Evolutionary conservation across 2,888 invertebrate species (phyloP).

Genomic region (Cyaniris semiargus): DNA sequence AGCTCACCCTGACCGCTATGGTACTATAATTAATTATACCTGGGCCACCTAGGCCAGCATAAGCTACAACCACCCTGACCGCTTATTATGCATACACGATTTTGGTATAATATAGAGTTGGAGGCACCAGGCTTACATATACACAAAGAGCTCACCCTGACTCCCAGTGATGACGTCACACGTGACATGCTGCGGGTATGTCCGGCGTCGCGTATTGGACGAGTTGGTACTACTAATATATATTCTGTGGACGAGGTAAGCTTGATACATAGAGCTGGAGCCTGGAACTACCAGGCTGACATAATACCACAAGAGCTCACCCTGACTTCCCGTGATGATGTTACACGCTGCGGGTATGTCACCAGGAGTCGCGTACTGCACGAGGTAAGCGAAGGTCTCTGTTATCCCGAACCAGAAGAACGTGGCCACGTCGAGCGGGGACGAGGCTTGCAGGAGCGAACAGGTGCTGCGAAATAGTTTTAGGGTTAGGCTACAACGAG

Average conservation of each 20-base stretch:
- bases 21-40: no score
- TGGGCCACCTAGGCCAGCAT: no score
- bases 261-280: no score
- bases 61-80: no score
- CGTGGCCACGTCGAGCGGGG: slow-evolving; percentile 60
- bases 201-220: slow-evolving; percentile 64
- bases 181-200: slow-evolving; percentile 53
- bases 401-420: slow-evolving; percentile 70
- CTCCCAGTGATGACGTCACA: slow-evolving; percentile 53
- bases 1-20: no score
- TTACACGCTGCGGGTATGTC: slow-evolving; percentile 56
- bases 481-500: neutral
- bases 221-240: no score
- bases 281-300: neutral
- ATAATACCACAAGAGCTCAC: slow-evolving; percentile 42
- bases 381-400: slow-evolving; percentile 62
- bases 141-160: slow-evolving; percentile 44
- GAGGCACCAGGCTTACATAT: neutral
- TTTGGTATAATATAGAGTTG: no score
- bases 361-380: slow-evolving; percentile 61
- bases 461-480: slow-evolving; percentile 58
- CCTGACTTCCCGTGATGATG: slow-evolving; percentile 48
- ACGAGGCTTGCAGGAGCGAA: slow-evolving; percentile 48
- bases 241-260: no score
- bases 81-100: no score